Percentiles rank a stretch among this genome's conserved stretches.
phyloP scores from a whole-genome alignment of 2,113 vertebrate genomes.

The Passer montanus region DNA sequence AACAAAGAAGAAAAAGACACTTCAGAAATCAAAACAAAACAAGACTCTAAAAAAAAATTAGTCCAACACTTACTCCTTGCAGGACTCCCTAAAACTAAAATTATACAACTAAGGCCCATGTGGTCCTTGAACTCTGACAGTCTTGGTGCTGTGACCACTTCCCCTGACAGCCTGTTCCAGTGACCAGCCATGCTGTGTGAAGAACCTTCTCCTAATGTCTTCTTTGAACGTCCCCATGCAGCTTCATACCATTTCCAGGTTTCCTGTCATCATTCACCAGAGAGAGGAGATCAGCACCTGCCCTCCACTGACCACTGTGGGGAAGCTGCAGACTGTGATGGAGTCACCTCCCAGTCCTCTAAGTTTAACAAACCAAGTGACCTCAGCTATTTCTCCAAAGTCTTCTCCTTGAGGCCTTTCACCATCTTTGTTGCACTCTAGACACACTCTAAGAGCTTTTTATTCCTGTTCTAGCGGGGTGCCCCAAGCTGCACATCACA shows the following conservation, averaged over 20 bases:
- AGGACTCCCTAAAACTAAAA: not conserved
- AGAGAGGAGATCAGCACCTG: not conserved
- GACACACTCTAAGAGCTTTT: not conserved
- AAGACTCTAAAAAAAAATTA: not conserved
- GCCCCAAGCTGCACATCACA: fast-evolving
- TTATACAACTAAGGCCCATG: no score
- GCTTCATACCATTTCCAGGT: not conserved
- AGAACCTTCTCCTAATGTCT: not conserved
- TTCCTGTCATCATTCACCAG: not conserved
- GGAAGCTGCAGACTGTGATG: not conserved
- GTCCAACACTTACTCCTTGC: not conserved
- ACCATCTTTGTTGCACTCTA: not conserved
- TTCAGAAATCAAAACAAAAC: not conserved
- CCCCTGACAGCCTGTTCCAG: not conserved
- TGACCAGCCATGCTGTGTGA: not conserved
- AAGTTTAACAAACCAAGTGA: not conserved
- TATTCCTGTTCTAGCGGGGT: fast-evolving
- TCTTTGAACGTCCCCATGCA: fast-evolving
- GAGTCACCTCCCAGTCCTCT: not conserved
- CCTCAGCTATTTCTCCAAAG: not conserved
- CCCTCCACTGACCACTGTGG: fast-evolving
- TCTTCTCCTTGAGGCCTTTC: not conserved
- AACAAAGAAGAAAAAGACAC: not conserved
- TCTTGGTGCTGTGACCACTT: not conserved
- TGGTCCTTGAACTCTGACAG: not conserved